Evolutionary conservation across 2,113 vertebrate genomes (phyloP).

Genomic region (Amblyopsis rosae): DNA sequence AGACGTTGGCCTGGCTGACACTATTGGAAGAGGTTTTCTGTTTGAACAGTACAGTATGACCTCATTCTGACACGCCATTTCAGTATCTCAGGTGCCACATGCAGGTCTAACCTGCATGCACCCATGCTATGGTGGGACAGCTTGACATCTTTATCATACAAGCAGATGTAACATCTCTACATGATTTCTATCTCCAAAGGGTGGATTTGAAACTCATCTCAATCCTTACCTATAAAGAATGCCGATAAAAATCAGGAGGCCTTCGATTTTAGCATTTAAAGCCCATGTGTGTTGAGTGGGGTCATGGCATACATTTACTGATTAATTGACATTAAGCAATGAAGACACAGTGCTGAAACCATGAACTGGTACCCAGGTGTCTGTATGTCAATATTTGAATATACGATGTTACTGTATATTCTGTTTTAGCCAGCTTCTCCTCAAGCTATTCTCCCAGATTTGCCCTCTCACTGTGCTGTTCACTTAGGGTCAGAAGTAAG

Average conservation of each 20-base stretch:
- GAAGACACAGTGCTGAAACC: conserved; percentile 43
- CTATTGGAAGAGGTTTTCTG: too few species aligned
- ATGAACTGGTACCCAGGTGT: conserved; percentile 35
- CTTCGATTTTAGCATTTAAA: conserved; percentile 66
- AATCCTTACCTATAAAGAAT: conserved; percentile 68
- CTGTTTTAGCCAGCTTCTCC: conserved; percentile 1
- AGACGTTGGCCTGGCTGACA: too few species aligned
- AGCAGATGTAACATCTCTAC: neutral
- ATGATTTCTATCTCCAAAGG: neutral
- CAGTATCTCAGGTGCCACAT: conserved; percentile 38
- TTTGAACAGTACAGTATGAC: too few species aligned
- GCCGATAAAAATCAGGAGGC: conserved; percentile 66
- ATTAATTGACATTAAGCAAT: conserved; percentile 60
- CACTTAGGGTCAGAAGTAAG: too few species aligned
- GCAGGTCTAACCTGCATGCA: conserved; percentile 10
- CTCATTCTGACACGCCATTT: conserved; percentile 14
- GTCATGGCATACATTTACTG: conserved; percentile 62
- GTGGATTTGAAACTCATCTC: conserved; percentile 68
- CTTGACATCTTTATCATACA: conserved; percentile 30
- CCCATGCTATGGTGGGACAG: conserved; percentile 26
- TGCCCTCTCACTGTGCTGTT: too few species aligned
- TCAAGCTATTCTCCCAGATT: neutral
- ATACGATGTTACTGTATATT: neutral
- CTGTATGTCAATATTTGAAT: conserved; percentile 29
- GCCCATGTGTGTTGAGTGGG: conserved; percentile 61